These are phyloP conservation scores for Drosophila nikananu DNA, from an alignment of 1,140 invertebrate species.

Conservation along the genomic window DNA sequence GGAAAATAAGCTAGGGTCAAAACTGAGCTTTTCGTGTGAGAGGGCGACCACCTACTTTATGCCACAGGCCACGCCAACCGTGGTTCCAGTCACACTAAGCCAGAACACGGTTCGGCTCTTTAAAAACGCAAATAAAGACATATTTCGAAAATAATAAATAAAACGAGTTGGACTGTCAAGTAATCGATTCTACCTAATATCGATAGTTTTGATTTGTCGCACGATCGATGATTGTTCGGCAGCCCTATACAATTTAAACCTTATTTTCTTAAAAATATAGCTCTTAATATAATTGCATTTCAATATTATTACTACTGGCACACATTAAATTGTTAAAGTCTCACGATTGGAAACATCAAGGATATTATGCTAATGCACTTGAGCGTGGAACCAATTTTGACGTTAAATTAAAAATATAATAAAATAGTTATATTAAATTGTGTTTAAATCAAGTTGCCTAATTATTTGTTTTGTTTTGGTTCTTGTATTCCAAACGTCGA, in stretches of 20 bases:
- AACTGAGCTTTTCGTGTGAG: constrained; percentile 18
- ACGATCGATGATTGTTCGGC: background rate
- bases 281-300: background rate
- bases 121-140: constrained; percentile 67
- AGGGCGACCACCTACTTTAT: constrained; percentile 86
- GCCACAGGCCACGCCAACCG: constrained; percentile 85
- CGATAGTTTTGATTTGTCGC: background rate
- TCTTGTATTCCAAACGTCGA: constrained; percentile 1
- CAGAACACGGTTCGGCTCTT: constrained; percentile 85
- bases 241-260: background rate
- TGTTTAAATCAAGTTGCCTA: background rate
- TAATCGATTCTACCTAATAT: background rate
- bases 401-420: background rate
- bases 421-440: background rate
- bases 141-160: constrained; percentile 33
- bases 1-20: constrained; percentile 40
- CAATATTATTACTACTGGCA: background rate
- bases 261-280: background rate
- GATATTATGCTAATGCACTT: too few species aligned
- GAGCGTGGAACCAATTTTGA: too few species aligned
- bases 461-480: constrained; percentile 4
- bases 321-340: too few species aligned
- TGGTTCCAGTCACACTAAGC: constrained; percentile 85
- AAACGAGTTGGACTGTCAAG: background rate
- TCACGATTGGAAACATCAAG: too few species aligned